These are phyloP conservation scores for Coregonus ussuriensis DNA, from an alignment of 2,797 vertebrate species.

Conservation along the genomic window DNA sequence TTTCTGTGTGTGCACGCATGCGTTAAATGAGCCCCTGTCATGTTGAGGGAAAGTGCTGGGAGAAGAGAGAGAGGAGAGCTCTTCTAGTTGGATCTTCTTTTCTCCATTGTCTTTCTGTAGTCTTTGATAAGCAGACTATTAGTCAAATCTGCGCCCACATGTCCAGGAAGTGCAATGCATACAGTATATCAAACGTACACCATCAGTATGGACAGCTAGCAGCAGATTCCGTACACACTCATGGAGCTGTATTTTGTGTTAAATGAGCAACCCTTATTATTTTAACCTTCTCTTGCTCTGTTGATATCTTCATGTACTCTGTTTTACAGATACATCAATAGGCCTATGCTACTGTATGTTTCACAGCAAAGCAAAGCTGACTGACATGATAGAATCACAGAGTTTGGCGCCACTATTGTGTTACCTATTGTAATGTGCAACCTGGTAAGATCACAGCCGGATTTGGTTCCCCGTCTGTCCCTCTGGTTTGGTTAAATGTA, in stretches of 20 bases:
- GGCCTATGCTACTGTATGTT: background rate
- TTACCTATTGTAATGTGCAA: background rate
- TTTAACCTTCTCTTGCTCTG: too few species aligned
- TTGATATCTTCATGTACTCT: too few species aligned
- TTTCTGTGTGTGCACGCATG: background rate
- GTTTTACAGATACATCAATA: too few species aligned
- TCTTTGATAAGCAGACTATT: slow-evolving; percentile 36
- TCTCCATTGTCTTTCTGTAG: slow-evolving; percentile 11
- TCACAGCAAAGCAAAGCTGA: background rate
- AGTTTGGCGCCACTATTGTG: background rate
- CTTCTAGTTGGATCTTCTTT: background rate
- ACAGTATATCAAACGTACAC: slow-evolving; percentile 9
- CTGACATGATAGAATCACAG: background rate
- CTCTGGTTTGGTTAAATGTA: background rate
- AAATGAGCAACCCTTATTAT: background rate
- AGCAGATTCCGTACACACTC: background rate
- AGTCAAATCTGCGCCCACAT: slow-evolving; percentile 42
- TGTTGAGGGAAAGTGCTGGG: slow-evolving; percentile 8
- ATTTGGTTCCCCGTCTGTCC: too few species aligned
- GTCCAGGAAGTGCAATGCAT: slow-evolving; percentile 26
- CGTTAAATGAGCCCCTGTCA: slow-evolving; percentile 15
- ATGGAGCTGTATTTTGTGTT: background rate
- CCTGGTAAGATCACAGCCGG: too few species aligned
- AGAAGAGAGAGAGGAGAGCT: background rate
- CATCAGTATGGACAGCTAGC: slow-evolving; percentile 18